A percentile compares a stretch with the other conserved stretches of the same genome.
Conservation (phyloP, 2,888 invertebrate genomes). For the Epinotia demarniana region DNA sequence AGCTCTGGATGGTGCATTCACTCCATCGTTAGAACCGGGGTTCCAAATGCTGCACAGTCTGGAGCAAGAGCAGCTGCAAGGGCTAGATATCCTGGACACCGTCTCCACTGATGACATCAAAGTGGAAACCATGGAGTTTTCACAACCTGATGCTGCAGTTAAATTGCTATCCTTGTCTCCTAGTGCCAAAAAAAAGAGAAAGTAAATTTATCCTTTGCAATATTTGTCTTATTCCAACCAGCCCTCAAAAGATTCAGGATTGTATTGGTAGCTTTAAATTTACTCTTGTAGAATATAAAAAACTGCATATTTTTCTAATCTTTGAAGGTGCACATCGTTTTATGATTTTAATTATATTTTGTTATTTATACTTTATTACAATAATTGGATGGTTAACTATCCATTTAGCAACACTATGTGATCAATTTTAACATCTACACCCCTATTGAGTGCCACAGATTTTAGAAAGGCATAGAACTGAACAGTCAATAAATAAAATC, state of each 20-base stretch:
- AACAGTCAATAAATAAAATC: not conserved
- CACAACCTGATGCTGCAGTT: slow-evolving; percentile 67
- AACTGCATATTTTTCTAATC: too few species aligned
- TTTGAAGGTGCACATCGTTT: too few species aligned
- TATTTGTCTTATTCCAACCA: not conserved
- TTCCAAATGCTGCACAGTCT: slow-evolving; percentile 87
- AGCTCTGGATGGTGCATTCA: slow-evolving; percentile 78
- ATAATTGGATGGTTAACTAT: too few species aligned
- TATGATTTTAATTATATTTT: too few species aligned
- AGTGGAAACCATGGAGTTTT: slow-evolving; percentile 75
- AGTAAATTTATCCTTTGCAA: slow-evolving; percentile 57
- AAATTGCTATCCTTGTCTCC: slow-evolving; percentile 71
- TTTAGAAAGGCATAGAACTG: not conserved
- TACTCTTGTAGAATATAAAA: too few species aligned
- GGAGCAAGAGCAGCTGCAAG: slow-evolving; percentile 84
- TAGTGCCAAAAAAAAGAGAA: slow-evolving; percentile 76
- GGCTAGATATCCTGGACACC: slow-evolving; percentile 73
- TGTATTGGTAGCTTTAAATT: too few species aligned
- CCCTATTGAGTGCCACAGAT: not conserved
- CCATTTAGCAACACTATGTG: too few species aligned
- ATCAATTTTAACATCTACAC: too few species aligned
- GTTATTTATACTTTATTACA: too few species aligned
- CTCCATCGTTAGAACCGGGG: slow-evolving; percentile 86
- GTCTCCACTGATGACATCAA: slow-evolving; percentile 75
- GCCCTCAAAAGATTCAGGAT: not conserved